phyloP scores from a whole-genome alignment of 2,888 invertebrate genomes.

The Nymphalis polychloros region DNA sequence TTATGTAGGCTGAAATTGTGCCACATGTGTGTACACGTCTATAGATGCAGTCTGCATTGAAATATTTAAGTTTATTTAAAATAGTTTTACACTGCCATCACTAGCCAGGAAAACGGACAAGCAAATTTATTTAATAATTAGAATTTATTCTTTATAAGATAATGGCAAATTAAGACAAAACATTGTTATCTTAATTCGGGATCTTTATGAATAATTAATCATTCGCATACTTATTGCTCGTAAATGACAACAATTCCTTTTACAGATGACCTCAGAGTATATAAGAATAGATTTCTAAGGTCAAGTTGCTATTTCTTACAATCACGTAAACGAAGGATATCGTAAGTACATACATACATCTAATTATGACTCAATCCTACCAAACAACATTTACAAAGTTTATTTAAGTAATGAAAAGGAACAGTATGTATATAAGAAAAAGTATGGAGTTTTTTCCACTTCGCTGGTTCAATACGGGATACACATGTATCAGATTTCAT shows the following conservation, averaged over 20 bases:
- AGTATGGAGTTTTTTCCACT: too few species aligned
- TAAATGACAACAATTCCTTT: conserved; percentile 19
- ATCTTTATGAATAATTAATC: conserved; percentile 2
- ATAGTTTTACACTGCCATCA: too few species aligned
- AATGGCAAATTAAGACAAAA: background rate
- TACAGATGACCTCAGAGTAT: conserved; percentile 28
- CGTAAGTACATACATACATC: conserved; percentile 30
- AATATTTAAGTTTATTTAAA: too few species aligned
- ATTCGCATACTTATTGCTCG: background rate
- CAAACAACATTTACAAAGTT: background rate
- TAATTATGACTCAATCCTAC: conserved; percentile 32
- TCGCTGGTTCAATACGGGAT: too few species aligned
- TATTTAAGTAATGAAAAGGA: too few species aligned
- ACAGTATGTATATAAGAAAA: too few species aligned
- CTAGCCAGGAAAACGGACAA: too few species aligned
- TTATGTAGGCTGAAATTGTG: too few species aligned
- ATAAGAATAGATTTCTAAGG: conserved; percentile 33
- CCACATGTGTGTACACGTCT: too few species aligned
- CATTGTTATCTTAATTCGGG: background rate
- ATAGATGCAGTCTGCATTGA: too few species aligned
- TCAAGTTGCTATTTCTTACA: conserved; percentile 39
- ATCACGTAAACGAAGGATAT: conserved; percentile 38
- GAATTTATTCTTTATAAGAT: background rate
- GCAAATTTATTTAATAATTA: too few species aligned
- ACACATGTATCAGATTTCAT: too few species aligned